A percentile compares a stretch with the other conserved stretches of the same genome.
Evolutionary conservation across 2,113 vertebrate genomes (phyloP).

Genomic region (Marmota flaviventris): DNA sequence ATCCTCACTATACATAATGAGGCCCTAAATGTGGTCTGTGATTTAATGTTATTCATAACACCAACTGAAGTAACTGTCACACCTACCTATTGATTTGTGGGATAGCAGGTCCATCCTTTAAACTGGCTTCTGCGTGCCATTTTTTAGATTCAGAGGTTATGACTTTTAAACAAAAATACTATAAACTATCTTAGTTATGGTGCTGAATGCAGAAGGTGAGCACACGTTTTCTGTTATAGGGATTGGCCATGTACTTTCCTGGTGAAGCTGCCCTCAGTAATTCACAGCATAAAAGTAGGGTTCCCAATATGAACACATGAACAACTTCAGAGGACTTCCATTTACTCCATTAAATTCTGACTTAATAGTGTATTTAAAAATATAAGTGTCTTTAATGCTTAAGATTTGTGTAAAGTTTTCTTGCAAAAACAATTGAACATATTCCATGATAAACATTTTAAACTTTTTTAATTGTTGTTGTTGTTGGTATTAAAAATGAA

Average conservation of each 20-base stretch:
- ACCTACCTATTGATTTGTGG: not conserved
- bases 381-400: not conserved
- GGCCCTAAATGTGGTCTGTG: not conserved
- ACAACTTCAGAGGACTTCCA: too few relatives aligned
- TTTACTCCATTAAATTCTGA: not conserved
- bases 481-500: not conserved
- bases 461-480: not conserved
- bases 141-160: not conserved
- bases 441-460: not conserved
- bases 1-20: not conserved
- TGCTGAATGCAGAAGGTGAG: not conserved
- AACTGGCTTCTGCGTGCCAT: not conserved
- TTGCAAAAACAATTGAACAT: not conserved
- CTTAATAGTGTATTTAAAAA: not conserved
- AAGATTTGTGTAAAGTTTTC: not conserved
- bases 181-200: not conserved
- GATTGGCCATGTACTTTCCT: not conserved
- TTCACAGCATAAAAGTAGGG: not conserved
- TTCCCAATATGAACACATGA: not conserved
- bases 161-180: not conserved
- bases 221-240: not conserved
- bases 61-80: not conserved
- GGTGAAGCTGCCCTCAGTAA: not conserved
- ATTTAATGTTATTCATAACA: not conserved
- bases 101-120: not conserved